These are phyloP conservation scores for Pseudococcus longispinus DNA, from an alignment of 2,888 invertebrate genomes.

Conservation along the genomic window DNA sequence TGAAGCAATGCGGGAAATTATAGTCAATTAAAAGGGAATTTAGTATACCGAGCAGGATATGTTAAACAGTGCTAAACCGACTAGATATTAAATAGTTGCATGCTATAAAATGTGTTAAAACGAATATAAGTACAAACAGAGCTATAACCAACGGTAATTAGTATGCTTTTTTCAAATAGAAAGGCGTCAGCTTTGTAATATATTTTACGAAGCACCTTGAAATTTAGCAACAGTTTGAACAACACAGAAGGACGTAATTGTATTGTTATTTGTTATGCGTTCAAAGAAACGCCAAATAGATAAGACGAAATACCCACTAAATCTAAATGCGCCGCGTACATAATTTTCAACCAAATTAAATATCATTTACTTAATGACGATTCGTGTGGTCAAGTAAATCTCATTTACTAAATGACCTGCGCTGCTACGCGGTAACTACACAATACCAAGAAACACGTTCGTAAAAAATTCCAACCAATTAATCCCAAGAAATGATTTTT, in stretches of 20 bases:
- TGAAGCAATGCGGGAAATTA: background rate
- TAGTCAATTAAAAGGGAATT: background rate
- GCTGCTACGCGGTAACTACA: background rate
- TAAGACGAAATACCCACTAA: conserved; percentile 19
- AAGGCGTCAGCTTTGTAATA: conserved; percentile 35
- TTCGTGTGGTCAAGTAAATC: background rate
- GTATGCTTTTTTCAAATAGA: conserved; percentile 25
- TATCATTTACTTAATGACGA: conserved; percentile 40
- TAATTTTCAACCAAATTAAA: conserved; percentile 34
- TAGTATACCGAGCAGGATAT: background rate
- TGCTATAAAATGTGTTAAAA: background rate
- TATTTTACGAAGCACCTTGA: conserved; percentile 43
- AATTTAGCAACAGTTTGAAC: conserved; percentile 27
- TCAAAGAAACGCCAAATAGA: conserved; percentile 2
- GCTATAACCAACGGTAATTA: background rate
- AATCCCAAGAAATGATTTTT: background rate
- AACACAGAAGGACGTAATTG: conserved; percentile 32
- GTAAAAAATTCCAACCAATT: background rate
- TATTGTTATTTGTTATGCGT: conserved; percentile 29
- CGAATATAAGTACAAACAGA: background rate
- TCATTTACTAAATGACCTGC: background rate
- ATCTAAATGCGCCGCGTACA: background rate
- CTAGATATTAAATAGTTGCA: background rate
- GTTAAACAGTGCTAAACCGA: background rate
- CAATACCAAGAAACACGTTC: background rate